Conservation (phyloP, 1,140 invertebrate genomes). For the Spodoptera frugiperda region DNA sequence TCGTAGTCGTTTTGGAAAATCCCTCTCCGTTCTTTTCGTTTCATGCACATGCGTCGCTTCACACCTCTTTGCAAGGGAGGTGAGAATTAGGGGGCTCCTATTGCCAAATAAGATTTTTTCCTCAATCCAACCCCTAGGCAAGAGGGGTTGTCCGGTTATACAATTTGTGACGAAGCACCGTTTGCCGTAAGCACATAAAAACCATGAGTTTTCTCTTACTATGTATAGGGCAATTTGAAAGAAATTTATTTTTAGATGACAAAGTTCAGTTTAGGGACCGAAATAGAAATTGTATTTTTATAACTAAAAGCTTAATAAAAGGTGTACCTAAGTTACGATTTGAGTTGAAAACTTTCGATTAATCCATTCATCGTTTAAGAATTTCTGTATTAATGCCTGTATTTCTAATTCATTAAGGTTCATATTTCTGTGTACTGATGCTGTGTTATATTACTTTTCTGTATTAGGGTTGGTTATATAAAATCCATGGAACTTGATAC, state of each 20-base stretch:
- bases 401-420: no score
- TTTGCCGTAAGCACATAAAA: constrained; percentile 46
- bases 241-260: no score
- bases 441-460: no score
- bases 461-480: no score
- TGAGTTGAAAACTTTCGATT: no score
- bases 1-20: background rate
- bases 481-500: constrained; percentile 13
- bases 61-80: constrained; percentile 60
- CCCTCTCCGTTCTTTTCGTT: constrained; percentile 40
- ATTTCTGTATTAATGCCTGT: no score
- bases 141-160: constrained; percentile 71
- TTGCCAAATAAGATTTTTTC: constrained; percentile 84
- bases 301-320: no score
- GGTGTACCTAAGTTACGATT: no score
- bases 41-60: constrained; percentile 60
- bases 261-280: no score
- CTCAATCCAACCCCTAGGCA: constrained; percentile 69
- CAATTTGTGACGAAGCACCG: constrained; percentile 73
- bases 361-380: no score
- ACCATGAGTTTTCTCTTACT: constrained; percentile 20
- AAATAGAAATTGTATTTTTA: no score
- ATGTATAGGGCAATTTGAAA: background rate
- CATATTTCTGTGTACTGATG: no score
- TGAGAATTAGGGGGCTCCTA: constrained; percentile 67